phyloP scores from a whole-genome alignment of 1,140 invertebrate genomes.

The Drosophila insularis region DNA sequence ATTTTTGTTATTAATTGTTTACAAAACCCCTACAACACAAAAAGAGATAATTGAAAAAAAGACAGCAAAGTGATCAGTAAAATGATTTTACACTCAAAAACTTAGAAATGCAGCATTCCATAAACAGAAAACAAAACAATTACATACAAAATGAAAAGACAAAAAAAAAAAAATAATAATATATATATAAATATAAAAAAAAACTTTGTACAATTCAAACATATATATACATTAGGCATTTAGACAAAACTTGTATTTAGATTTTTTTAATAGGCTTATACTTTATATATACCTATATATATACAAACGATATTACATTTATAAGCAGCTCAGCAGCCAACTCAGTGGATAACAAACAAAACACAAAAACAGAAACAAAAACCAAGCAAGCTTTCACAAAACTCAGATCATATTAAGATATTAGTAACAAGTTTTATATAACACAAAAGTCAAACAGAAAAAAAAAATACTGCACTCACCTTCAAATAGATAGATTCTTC shows the following conservation, averaged over 20 bases:
- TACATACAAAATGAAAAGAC: constrained; percentile 12
- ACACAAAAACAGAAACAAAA: too few species aligned
- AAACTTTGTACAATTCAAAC: constrained; percentile 70
- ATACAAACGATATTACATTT: constrained; percentile 32
- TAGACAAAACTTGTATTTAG: constrained; percentile 3
- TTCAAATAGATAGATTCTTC: constrained; percentile 5
- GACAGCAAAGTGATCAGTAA: constrained; percentile 77
- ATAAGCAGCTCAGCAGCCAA: constrained; percentile 60
- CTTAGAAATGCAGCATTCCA: constrained; percentile 66
- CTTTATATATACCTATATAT: constrained; percentile 18
- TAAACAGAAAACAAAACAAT: constrained; percentile 7
- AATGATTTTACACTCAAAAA: constrained; percentile 68
- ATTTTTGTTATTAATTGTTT: constrained; percentile 78
- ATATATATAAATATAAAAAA: too few species aligned
- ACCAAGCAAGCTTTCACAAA: constrained; percentile 42
- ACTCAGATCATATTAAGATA: constrained; percentile 76
- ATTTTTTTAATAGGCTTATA: neutral
- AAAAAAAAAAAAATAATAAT: constrained; percentile 55
- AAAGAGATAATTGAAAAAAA: constrained; percentile 48
- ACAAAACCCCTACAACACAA: constrained; percentile 27
- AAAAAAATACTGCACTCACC: too few species aligned
- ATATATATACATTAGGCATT: constrained; percentile 13
- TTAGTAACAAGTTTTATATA: constrained; percentile 34
- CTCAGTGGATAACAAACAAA: constrained; percentile 68
- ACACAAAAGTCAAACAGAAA: neutral